Evolutionary conservation across 2,888 invertebrate species (phyloP).

Genomic region (Ormyrus nitidulus): DNA sequence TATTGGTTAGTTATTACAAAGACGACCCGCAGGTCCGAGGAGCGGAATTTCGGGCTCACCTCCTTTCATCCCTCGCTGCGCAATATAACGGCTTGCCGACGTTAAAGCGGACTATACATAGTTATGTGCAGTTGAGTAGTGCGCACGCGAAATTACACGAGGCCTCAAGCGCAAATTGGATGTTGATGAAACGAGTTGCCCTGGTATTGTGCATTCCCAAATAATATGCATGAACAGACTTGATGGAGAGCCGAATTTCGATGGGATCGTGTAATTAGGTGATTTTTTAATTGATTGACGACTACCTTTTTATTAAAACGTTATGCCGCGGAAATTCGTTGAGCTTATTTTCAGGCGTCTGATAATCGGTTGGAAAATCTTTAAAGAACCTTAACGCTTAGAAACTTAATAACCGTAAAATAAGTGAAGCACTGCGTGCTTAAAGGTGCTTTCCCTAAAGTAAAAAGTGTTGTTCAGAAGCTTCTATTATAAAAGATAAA

Average conservation of each 20-base stretch:
- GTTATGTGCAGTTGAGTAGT: slow-evolving; percentile 8
- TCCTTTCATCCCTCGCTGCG: no score
- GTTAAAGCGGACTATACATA: neutral
- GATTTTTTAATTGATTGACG: no score
- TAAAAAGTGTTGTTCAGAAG: no score
- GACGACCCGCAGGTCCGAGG: neutral
- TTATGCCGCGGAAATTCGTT: no score
- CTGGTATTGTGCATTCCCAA: neutral
- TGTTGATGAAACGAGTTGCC: slow-evolving; percentile 39
- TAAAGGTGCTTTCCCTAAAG: no score
- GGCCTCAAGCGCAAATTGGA: slow-evolving; percentile 22
- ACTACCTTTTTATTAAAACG: no score
- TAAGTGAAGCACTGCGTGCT: no score
- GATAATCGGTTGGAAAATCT: neutral
- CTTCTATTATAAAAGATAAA: no score
- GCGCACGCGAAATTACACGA: neutral
- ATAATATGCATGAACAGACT: neutral
- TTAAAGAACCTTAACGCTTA: neutral
- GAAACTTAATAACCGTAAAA: no score
- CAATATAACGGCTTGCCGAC: no score
- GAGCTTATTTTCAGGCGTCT: neutral
- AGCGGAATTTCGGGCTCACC: neutral
- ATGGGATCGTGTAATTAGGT: no score
- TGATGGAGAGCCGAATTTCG: neutral
- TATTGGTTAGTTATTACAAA: slow-evolving; percentile 36